These are phyloP conservation scores for Tenthredo livida DNA, from an alignment of 2,888 invertebrate species.

Conservation along the genomic window DNA sequence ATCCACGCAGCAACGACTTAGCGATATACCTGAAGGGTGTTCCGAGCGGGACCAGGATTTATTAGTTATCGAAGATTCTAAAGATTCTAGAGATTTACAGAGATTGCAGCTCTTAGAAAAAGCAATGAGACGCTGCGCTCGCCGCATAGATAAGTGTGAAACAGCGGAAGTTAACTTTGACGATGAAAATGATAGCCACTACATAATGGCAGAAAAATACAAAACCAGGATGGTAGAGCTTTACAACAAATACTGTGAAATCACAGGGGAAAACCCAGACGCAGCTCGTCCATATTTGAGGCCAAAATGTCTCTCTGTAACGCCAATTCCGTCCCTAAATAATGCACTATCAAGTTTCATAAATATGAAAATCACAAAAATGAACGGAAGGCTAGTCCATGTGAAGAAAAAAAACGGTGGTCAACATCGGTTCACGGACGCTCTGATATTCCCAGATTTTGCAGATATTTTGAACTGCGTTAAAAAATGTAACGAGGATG, in stretches of 20 bases:
- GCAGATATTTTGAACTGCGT: constrained; percentile 71
- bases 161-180: constrained; percentile 86
- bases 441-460: constrained; percentile 72
- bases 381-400: constrained; percentile 60
- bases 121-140: constrained; percentile 82
- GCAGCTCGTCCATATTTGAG: constrained; percentile 67
- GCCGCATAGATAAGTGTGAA: constrained; percentile 85
- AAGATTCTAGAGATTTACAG: neutral
- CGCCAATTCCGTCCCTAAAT: constrained; percentile 68
- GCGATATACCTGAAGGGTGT: constrained; percentile 32
- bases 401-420: neutral
- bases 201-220: constrained; percentile 85
- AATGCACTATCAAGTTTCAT: constrained; percentile 72
- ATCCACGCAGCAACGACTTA: neutral
- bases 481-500: constrained; percentile 63
- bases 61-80: constrained; percentile 67
- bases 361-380: constrained; percentile 67
- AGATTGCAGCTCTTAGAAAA: constrained; percentile 80
- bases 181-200: constrained; percentile 87
- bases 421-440: constrained; percentile 57
- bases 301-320: constrained; percentile 66
- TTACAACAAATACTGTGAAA: constrained; percentile 64
- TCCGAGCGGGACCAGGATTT: constrained; percentile 77
- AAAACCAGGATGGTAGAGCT: constrained; percentile 68
- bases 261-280: constrained; percentile 66